Evolutionary conservation across 2,888 invertebrate species (phyloP).

Genomic region (Onthophagus sagittarius): DNA sequence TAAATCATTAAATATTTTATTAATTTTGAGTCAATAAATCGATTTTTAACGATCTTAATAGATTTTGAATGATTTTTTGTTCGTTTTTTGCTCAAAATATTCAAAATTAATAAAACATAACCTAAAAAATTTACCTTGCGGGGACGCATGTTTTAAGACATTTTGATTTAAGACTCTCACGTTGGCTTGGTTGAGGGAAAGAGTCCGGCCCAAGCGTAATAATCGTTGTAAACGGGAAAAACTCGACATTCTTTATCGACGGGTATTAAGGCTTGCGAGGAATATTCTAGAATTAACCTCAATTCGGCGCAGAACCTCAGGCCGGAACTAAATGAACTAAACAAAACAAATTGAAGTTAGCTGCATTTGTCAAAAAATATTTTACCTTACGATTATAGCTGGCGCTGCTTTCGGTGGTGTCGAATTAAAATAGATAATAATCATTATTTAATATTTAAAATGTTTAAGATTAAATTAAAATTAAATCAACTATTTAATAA

Average conservation of each 20-base stretch:
- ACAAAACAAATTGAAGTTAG: background rate
- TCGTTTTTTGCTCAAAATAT: background rate
- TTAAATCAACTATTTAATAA: no score
- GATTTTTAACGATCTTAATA: background rate
- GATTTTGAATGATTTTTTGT: background rate
- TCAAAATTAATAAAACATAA: constrained; percentile 8
- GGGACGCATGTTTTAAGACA: background rate
- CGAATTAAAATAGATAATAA: no score
- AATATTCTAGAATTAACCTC: background rate
- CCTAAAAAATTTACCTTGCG: constrained; percentile 5
- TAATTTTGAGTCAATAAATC: no score
- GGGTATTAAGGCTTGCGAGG: background rate
- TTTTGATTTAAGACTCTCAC: constrained; percentile 1
- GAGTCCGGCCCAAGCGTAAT: constrained; percentile 22
- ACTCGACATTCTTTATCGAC: constrained; percentile 30
- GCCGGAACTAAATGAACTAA: background rate
- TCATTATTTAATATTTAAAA: no score
- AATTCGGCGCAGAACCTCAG: background rate
- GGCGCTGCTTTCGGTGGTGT: no score
- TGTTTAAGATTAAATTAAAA: no score
- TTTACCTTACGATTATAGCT: background rate
- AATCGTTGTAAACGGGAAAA: constrained; percentile 31
- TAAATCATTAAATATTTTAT: no score
- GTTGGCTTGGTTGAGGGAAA: constrained; percentile 19
- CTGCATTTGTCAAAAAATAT: background rate